Percentiles rank a stretch among this genome's conserved stretches.
Conservation (phyloP, 2,888 invertebrate genomes). For the Cinara cedri region DNA sequence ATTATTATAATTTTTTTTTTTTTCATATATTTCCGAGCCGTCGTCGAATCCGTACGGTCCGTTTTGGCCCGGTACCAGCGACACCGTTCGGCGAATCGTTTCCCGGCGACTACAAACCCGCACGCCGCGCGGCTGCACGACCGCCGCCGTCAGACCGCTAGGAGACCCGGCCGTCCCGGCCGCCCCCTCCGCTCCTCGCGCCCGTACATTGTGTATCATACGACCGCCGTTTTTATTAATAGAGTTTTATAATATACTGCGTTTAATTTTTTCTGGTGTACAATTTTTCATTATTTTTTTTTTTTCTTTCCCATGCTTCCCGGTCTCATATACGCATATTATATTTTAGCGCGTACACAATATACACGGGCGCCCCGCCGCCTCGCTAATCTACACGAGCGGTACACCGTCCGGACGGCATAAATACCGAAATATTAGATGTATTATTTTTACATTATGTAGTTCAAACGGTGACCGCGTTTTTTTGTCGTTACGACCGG, state of each 20-base stretch:
- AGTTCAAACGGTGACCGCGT: too few relatives aligned
- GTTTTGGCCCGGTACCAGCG: slow-evolving; percentile 30
- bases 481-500: too few relatives aligned
- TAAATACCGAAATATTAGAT: background rate
- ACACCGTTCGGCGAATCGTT: slow-evolving; percentile 46
- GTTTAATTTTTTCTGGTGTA: background rate
- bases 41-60: background rate
- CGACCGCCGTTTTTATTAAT: slow-evolving; percentile 30
- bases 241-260: slow-evolving; percentile 11
- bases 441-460: too few relatives aligned
- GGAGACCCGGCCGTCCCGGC: slow-evolving; percentile 1
- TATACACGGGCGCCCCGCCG: too few relatives aligned
- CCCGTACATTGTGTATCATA: too few relatives aligned
- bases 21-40: background rate
- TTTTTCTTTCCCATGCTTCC: background rate
- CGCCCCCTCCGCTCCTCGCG: too few relatives aligned
- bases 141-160: slow-evolving; percentile 11
- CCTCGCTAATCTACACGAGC: too few relatives aligned
- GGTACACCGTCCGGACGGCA: background rate
- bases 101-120: too few relatives aligned
- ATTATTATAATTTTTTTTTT: too few relatives aligned
- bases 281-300: background rate
- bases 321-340: background rate
- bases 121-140: too few relatives aligned
- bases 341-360: background rate